Base-by-base conservation (phyloP, 2,888 invertebrate genomes). In the Acrobasis repandana region DNA sequence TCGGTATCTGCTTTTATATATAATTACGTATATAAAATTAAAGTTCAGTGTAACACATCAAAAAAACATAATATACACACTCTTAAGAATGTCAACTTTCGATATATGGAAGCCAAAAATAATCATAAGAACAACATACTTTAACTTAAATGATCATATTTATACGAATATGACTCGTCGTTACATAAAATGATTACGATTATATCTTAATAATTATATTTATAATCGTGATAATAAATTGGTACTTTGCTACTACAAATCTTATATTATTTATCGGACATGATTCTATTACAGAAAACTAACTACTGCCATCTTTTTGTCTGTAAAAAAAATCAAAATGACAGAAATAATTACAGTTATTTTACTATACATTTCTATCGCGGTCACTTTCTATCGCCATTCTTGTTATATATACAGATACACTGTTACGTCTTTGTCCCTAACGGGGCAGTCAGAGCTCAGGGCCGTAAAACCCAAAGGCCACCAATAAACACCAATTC, bases 61-160 rank as follows among this genome's bases (percentile, higher is more conserved):
- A 49, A 61, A 67, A 60, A 61, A 65, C 61, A 57, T 63, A 67
- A 65, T 61, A 57, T 63, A 68, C 64, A 70, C 77, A 78, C 73
- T 75, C 79, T 79, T 73, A 76, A 78, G 78, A 79, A 80, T 70
- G 74, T 72, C 69, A 76, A 76, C 71, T 61, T 71, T 67, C 18
- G 15, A 62, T 62, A 58, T 68, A 69, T 77, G 82, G 79, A 81
- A 82, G 80, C 78, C 78, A 76, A 65, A 67, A 72, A 63, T 68
- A 65, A 65, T 16, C 49, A 38, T 58, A 49, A 48, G 47, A 48
- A 48, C 33, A 34, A 48, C 48, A 48, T 48, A 57, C 48, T 58
- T 18, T 38, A 58, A 58, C 58, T 49, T 49, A 58, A 58, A 58
- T 58, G 58, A 58, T 58, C n/a, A 20, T 49, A 47, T 20, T 50